Percentiles rank a stretch among this genome's conserved stretches.
Evolutionary conservation across 1,140 invertebrate species (phyloP).

Genomic region (Nasonia vitripennis): DNA sequence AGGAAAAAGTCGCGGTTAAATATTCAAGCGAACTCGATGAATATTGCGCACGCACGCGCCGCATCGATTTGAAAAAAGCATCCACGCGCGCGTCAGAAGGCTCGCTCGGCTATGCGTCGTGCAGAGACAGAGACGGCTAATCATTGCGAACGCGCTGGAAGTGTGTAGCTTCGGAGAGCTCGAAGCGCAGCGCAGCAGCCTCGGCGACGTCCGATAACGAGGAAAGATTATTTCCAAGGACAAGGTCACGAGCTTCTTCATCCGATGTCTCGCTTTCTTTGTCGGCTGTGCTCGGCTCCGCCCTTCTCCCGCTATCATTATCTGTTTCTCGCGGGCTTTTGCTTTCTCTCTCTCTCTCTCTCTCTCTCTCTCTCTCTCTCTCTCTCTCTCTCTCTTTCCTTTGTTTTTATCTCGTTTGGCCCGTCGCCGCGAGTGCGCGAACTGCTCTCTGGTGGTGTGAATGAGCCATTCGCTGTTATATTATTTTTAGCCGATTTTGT

Average conservation of each 20-base stretch:
- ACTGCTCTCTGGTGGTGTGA: neutral
- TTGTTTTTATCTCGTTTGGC: conserved; percentile 28
- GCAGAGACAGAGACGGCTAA: neutral
- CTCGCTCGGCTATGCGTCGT: neutral
- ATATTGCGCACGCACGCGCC: neutral
- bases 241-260: conserved; percentile 62
- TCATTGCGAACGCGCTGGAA: neutral
- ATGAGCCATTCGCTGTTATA: neutral
- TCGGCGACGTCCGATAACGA: conserved; percentile 71
- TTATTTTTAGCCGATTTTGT: no score
- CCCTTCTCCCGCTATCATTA: conserved; percentile 41
- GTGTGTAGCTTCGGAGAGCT: neutral
- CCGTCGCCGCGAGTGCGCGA: neutral
- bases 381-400: neutral
- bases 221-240: conserved; percentile 72
- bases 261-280: neutral
- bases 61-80: no score
- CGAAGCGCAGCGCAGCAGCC: conserved; percentile 46
- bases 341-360: neutral
- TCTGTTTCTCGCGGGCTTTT: conserved; percentile 25
- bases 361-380: no score
- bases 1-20: neutral
- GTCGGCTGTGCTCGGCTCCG: conserved; percentile 21
- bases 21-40: neutral
- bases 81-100: neutral